Evolutionary conservation across 1,140 invertebrate species (phyloP), one percentile per base, ranked within the genome.

Genomic region (Phymorhynchus buccinoides): DNA sequence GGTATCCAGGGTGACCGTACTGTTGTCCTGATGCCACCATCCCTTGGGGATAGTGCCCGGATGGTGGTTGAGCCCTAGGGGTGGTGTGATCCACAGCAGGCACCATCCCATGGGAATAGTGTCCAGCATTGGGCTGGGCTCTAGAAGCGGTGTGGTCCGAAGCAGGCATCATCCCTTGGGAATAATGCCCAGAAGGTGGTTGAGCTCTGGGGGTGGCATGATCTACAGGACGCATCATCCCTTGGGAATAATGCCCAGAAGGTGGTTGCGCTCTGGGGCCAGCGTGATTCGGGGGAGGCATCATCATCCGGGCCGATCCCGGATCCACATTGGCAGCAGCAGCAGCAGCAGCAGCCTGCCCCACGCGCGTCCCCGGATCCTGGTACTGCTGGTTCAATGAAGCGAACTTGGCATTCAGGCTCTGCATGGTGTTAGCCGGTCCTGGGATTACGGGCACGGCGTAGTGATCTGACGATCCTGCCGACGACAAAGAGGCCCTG

Each of bases 351-450:
- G 66, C 66, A 48, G 42, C 77, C 9, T 42, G n/a, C 41, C 83
- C 83, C 1, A 84, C 71, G 30, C 62, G 56, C 12, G 71, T 84
- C 14, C 41, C 83, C 6, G 39, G 73, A 32, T 84, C 82, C 48
- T 86, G 86, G 32, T 78, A 83, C 79, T 85, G 86, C 80, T 73
- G 80, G 48, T 84, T 82, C 3, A 87, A 85, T n/a, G 88, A 87
- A 32, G 96, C 95, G 86, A 97, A 93, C 87, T 96, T 97, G 6
- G 96, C 96, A 88, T 96, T 96, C 68, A 97, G 92, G 89, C 95
- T 96, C 92, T 96, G 96, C 66, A 96, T 93, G 91, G 96, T 96
- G 83, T 94, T 95, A 32, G 83, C 85, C 9, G 52, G 41, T 6
- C 80, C 41, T 7, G 85, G 79, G 14, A 52, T 79, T 48, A 84